Base-by-base conservation (phyloP, 2,888 invertebrate species). In the Balanococcus diminutus region DNA sequence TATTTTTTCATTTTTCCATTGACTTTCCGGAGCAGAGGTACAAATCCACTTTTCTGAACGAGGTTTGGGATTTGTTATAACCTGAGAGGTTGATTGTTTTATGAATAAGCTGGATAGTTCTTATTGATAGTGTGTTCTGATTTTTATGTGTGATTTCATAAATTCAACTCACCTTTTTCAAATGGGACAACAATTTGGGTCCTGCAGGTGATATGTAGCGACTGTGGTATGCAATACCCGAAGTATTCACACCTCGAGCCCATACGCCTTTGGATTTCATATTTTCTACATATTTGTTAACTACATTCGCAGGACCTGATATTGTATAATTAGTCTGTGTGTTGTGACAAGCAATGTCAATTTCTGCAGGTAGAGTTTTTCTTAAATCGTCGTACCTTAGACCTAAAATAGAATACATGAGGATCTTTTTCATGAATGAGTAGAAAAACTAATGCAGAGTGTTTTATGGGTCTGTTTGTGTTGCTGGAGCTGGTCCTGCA, bases 171-270 rank as follows among this genome's bases (percentile, higher is more conserved):
- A 91, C 90, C 91, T 91, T 88, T 19, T 91, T 92, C 84, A 96
- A 89, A 88, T 93, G 92, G 83, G 92, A 91, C 1, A 93, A 89
- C 61, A 96, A 91, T 56, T 91, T 92, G 0, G 94, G 93, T 22
- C 91, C 61, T 5, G 19, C 8, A 16, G 16, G 8, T 28, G 16
- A n/a, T 88, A 98, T 96, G 88, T 96, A 96, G 84, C 93, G 92
- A 87, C 96, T 96, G 89, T 98, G 97, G 89, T 97, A 98, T 0
- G 98, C 96, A 88, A 96, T 95, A 89, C 96, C 96, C 84, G 95
- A 93, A 88, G 96, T 95, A 28, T 95, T 94, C 0, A 98, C 96
- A 88, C 95, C 93, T 87, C 94, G 93, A 0, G 96, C 96, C 89
- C 96, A 96, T 79, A 96, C 92, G 0, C 94, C 94, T 88, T 95